Conservation (phyloP, 2,888 invertebrate species). For the Parnassius orleans region DNA sequence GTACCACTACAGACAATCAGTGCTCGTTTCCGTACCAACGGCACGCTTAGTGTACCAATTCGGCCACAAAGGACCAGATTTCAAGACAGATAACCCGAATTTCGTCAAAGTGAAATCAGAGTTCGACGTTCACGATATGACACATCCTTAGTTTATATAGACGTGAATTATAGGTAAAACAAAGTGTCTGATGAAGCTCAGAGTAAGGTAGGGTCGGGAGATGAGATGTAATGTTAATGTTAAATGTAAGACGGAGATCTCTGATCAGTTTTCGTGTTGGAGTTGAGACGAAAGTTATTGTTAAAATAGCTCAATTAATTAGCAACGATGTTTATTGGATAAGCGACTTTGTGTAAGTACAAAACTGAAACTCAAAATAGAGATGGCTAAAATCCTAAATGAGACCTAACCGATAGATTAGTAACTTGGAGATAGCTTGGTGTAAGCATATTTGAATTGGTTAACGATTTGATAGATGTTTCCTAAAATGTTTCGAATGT, state of each 20-base stretch:
- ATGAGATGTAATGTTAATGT: conserved; percentile 31
- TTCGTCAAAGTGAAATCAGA: conserved; percentile 69
- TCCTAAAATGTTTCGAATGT: conserved; percentile 52
- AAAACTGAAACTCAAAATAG: not conserved
- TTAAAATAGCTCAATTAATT: conserved; percentile 20
- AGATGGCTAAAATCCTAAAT: not conserved
- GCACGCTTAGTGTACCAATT: conserved; percentile 90
- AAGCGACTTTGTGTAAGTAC: not conserved
- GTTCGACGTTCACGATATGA: conserved; percentile 49
- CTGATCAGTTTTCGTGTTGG: conserved; percentile 16
- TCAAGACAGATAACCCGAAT: conserved; percentile 84
- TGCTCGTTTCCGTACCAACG: conserved; percentile 87
- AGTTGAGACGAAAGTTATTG: conserved; percentile 18
- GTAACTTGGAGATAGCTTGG: not conserved
- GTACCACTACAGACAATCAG: conserved; percentile 89
- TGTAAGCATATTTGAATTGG: conserved; percentile 28
- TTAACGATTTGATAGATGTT: conserved; percentile 49
- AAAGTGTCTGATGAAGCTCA: conserved; percentile 34
- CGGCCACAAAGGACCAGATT: conserved; percentile 89
- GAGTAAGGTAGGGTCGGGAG: conserved; percentile 36
- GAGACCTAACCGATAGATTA: not conserved
- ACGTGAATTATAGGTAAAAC: conserved; percentile 34
- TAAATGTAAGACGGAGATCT: conserved; percentile 31
- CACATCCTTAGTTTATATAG: conserved; percentile 55
- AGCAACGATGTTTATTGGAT: conserved; percentile 16